phyloP scores from a whole-genome alignment of 2,797 vertebrate genomes.

The Crocodylus rhombifer region DNA sequence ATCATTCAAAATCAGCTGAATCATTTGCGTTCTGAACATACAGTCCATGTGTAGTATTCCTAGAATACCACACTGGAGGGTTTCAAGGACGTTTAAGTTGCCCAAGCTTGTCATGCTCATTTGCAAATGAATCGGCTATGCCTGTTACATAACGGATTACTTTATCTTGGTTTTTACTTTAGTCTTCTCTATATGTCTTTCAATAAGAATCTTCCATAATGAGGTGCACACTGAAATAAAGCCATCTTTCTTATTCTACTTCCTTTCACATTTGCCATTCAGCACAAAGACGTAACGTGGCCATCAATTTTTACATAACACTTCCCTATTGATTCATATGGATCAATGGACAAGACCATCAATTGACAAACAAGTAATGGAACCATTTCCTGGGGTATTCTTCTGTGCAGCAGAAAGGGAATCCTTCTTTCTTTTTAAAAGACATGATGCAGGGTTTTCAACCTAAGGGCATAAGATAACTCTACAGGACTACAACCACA shows the following conservation, averaged over 20 bases:
- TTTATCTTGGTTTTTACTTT: background rate
- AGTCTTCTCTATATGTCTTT: background rate
- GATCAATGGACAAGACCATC: accelerated
- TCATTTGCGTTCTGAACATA: slow-evolving; percentile 43
- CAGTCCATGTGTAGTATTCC: background rate
- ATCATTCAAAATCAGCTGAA: slow-evolving; percentile 47
- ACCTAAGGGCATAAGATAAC: background rate
- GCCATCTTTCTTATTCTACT: background rate
- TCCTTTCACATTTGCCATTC: background rate
- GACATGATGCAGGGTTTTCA: background rate
- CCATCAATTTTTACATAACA: background rate
- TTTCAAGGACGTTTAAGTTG: background rate
- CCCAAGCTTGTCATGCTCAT: background rate
- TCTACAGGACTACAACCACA: background rate
- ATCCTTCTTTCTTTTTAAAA: accelerated
- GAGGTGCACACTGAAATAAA: background rate
- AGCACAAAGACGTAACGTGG: background rate
- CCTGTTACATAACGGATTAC: background rate
- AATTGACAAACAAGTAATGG: background rate
- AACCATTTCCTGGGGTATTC: background rate
- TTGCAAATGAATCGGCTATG: slow-evolving; percentile 21
- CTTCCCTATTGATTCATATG: background rate
- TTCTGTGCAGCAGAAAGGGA: accelerated
- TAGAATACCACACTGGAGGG: background rate
- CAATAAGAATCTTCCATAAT: background rate